Base-by-base conservation (phyloP, 2,113 vertebrate genomes). In the Hystrix brachyura region DNA sequence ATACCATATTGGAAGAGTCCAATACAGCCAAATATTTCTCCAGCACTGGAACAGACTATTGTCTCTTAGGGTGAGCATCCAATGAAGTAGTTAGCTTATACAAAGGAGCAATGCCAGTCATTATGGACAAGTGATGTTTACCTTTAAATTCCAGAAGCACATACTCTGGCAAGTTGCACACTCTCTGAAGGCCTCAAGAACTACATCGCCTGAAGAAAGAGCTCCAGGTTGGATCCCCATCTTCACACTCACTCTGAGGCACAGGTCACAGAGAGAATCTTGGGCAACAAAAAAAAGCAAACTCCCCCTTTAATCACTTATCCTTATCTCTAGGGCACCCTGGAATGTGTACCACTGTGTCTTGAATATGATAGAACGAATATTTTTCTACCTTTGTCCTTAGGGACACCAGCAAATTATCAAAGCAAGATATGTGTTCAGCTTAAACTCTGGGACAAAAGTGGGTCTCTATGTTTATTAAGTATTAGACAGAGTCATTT, bases 371-470 rank as follows among this genome's bases (percentile, higher is more conserved):
- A 23, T 43, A 46, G 43, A 90, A 34, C 5, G 65, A 87, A 18
- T 64, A 43, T 59, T 87, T 86, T 55, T 55, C 79, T 38, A 60
- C n/a, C 19, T 46, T 95, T 43, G 48, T 19, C 10, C 18, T 25
- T 55, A 64, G 64, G 32, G 55, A 71, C n/a, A 65, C 32, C 18
- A 60, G n/a, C n/a, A 94, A 90, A 78, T 62, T 80, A 87, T n/a
- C 48, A 83, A 97, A 95, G 55, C 21, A 86, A 93, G 27, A 64
- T 53, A 88, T 19, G 27, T 3, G 0, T 38, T 81, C 25, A 23
- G 9, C 74, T 85, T 95, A 90, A 64, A 88, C 18, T 83, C 65
- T 76, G 81, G 53, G 7, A 55, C 38, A 19, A 71, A 95, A 71
- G 21, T 67, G 53, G 62, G 10, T 38, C 78, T 94, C 71, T 64